Percentiles rank a stretch among this genome's conserved stretches.
These are phyloP conservation scores for Dorcus parallelipipedus DNA, from an alignment of 2,888 invertebrate species.

Conservation along the genomic window DNA sequence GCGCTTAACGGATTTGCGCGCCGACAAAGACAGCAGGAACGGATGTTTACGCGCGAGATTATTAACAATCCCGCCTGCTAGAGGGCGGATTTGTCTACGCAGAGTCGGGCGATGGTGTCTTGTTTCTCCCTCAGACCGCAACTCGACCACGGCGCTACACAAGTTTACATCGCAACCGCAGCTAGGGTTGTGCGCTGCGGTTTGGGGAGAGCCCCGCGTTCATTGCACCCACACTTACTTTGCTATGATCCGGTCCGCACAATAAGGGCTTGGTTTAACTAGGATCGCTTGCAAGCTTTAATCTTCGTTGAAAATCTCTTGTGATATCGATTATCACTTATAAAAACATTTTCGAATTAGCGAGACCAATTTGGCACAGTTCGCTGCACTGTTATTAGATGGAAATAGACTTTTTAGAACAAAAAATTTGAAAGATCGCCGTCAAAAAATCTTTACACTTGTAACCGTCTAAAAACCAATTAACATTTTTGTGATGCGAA, in stretches of 20 bases:
- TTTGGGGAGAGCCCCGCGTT: slow-evolving; percentile 30
- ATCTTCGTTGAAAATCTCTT: slow-evolving; percentile 2
- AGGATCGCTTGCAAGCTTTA: slow-evolving; percentile 6
- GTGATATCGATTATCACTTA: slow-evolving; percentile 9
- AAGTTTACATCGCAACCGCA: slow-evolving; percentile 46
- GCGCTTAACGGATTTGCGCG: slow-evolving; percentile 4
- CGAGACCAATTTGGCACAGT: too few relatives aligned
- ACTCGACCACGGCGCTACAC: slow-evolving; percentile 43
- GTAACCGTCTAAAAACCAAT: too few relatives aligned
- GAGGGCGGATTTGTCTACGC: slow-evolving; percentile 36
- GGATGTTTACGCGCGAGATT: slow-evolving; percentile 39
- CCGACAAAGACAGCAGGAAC: slow-evolving; percentile 13
- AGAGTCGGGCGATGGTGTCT: slow-evolving; percentile 31
- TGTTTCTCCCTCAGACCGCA: slow-evolving; percentile 36
- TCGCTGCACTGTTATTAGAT: too few relatives aligned
- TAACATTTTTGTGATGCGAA: too few relatives aligned
- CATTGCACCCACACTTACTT: slow-evolving; percentile 26
- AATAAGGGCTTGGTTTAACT: slow-evolving; percentile 14
- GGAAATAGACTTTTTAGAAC: too few relatives aligned
- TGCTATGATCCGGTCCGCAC: slow-evolving; percentile 22
- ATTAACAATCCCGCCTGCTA: slow-evolving; percentile 36
- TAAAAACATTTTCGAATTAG: too few relatives aligned
- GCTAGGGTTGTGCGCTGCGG: slow-evolving; percentile 41
- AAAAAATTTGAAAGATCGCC: too few relatives aligned
- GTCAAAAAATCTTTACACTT: too few relatives aligned